Percentiles rank a stretch among this genome's conserved stretches.
Evolutionary conservation across 2,113 vertebrate species (phyloP).

Genomic region (Penelope pileata): DNA sequence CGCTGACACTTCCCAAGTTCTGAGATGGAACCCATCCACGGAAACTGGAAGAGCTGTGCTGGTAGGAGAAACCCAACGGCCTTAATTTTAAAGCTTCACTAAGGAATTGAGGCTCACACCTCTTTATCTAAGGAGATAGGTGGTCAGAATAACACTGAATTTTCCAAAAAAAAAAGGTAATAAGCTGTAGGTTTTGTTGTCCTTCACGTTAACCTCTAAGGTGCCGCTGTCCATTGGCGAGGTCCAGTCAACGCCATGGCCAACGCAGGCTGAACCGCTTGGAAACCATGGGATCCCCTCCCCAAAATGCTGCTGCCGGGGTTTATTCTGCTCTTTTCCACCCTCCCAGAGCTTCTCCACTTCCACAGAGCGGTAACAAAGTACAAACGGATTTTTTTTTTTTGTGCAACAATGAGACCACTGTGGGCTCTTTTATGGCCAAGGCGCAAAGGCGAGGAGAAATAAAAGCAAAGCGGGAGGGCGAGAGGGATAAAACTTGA

Average conservation of each 20-base stretch:
- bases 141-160: neutral
- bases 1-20: neutral
- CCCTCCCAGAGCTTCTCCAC: neutral
- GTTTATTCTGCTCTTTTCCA: constrained; percentile 15
- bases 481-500: constrained; percentile 6
- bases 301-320: too few relatives aligned
- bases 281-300: neutral
- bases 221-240: constrained; percentile 23
- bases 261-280: neutral
- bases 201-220: constrained; percentile 67
- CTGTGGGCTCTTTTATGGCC: neutral
- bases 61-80: neutral
- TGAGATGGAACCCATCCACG: neutral
- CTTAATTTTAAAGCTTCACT: neutral
- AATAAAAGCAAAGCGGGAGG: neutral
- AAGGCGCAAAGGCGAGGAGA: neutral
- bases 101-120: neutral
- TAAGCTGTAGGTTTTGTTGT: constrained; percentile 28
- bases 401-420: neutral
- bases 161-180: neutral
- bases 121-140: neutral
- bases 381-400: neutral
- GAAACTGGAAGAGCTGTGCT: neutral
- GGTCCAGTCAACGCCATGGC: neutral
- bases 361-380: neutral